These are phyloP conservation scores for Eremophila alpestris DNA, from an alignment of 2,797 vertebrate genomes.

Conservation along the genomic window DNA sequence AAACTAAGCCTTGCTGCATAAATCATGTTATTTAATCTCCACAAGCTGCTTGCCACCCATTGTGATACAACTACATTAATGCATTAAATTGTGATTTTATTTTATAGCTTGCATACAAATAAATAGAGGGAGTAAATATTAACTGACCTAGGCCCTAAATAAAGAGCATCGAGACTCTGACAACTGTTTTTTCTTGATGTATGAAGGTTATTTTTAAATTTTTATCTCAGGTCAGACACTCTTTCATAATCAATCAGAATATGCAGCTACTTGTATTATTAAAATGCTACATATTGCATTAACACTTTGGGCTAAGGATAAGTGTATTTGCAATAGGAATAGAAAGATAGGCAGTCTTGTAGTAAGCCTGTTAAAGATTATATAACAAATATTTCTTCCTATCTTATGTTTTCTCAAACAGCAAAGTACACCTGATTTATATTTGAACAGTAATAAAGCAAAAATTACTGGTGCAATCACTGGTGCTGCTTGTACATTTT, in stretches of 20 bases:
- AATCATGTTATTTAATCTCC: conserved; percentile 58
- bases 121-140: neutral
- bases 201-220: neutral
- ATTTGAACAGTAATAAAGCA: conserved; percentile 35
- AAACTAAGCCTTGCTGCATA: conserved; percentile 23
- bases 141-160: conserved; percentile 22
- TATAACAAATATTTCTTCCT: neutral
- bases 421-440: neutral
- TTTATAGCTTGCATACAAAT: conserved; percentile 44
- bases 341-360: conserved; percentile 9
- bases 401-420: neutral
- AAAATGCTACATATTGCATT: neutral
- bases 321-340: neutral
- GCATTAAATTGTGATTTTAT: conserved; percentile 50
- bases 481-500: conserved; percentile 29
- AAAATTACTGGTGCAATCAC: neutral
- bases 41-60: conserved; percentile 45
- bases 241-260: neutral
- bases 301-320: neutral
- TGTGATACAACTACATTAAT: conserved; percentile 17
- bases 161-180: conserved; percentile 13
- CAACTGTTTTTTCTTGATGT: neutral
- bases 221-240: neutral
- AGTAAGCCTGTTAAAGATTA: conserved; percentile 1
- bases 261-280: conserved; percentile 10